These are phyloP conservation scores for Glyphotaelius pellucidus DNA, from an alignment of 2,888 invertebrate species.

Conservation along the genomic window DNA sequence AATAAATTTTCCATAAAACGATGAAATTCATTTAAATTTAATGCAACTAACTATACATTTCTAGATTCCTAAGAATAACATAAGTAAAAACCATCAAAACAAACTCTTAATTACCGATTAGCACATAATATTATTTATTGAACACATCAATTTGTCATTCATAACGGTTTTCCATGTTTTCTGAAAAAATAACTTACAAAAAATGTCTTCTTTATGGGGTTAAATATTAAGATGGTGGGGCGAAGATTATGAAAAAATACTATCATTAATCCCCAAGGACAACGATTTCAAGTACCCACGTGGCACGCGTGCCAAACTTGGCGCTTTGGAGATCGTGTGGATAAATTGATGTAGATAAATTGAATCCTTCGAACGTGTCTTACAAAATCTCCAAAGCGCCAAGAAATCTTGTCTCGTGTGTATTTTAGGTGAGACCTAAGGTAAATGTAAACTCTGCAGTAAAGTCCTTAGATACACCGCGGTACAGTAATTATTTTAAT, in stretches of 20 bases:
- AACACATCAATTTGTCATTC: not conserved
- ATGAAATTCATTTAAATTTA: too few species aligned
- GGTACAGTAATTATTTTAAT: not conserved
- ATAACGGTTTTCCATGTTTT: not conserved
- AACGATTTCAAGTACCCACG: not conserved
- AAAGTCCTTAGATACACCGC: not conserved
- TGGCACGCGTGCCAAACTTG: not conserved
- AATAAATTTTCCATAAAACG: too few species aligned
- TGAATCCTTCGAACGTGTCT: too few species aligned
- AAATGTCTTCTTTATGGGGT: too few species aligned
- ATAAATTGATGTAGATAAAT: too few species aligned
- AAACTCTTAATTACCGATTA: too few species aligned
- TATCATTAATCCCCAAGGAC: not conserved
- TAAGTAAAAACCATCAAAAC: too few species aligned
- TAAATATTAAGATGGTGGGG: too few species aligned
- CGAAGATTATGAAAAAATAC: not conserved
- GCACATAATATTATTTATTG: not conserved
- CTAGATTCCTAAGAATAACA: too few species aligned
- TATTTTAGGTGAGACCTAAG: not conserved
- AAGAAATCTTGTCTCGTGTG: not conserved
- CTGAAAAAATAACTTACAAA: not conserved
- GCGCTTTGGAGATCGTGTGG: not conserved
- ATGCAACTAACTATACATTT: too few species aligned
- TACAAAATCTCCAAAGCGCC: not conserved
- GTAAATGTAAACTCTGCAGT: not conserved